phyloP scores from a whole-genome alignment of 2,797 vertebrate species.

The Podarcis lilfordi region DNA sequence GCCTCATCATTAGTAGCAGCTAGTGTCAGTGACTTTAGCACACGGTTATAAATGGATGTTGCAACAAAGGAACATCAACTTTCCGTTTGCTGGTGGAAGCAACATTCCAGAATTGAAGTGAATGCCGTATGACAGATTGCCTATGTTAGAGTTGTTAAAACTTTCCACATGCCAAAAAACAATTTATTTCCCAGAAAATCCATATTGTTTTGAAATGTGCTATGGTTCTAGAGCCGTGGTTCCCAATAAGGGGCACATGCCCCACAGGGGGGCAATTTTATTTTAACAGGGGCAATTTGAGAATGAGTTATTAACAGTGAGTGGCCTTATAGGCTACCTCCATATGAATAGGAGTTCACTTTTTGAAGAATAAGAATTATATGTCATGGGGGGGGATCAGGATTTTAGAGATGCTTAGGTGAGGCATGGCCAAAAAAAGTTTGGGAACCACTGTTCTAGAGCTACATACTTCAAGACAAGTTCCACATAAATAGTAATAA shows the following conservation, averaged over 20 bases:
- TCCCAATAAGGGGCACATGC: too few species aligned
- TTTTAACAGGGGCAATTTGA: too few species aligned
- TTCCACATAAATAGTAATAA: background rate
- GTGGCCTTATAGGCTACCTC: too few species aligned
- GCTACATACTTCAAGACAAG: background rate
- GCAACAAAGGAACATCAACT: background rate
- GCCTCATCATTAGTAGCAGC: rapidly evolving
- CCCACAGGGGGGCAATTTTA: too few species aligned
- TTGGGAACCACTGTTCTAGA: too few species aligned
- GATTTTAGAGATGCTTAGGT: too few species aligned
- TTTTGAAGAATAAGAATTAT: too few species aligned
- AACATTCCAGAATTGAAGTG: background rate
- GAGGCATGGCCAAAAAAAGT: too few species aligned
- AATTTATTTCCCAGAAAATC: conserved; percentile 10
- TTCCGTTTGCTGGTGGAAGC: background rate
- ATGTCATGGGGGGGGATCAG: too few species aligned
- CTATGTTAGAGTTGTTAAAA: background rate
- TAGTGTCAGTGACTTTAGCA: background rate
- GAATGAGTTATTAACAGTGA: too few species aligned
- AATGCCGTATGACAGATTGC: background rate
- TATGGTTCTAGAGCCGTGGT: background rate
- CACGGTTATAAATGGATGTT: background rate
- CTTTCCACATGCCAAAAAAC: background rate
- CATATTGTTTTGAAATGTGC: background rate
- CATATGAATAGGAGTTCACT: too few species aligned